These are phyloP conservation scores for Oncorhynchus tshawytscha DNA, from an alignment of 2,113 vertebrate species.

Conservation along the genomic window DNA sequence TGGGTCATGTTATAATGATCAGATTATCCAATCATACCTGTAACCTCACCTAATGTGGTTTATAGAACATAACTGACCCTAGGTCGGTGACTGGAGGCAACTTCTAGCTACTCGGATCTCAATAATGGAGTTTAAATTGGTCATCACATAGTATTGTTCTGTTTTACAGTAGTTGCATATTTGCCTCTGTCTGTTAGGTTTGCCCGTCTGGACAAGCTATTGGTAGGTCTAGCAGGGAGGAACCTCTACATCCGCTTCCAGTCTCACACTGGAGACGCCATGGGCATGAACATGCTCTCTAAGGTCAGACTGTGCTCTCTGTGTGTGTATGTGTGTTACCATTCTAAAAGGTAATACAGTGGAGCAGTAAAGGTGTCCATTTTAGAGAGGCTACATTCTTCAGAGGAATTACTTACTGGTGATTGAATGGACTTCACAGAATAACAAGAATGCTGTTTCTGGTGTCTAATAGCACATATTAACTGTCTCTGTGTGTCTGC, in stretches of 20 bases:
- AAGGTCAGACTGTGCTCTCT: conserved; percentile 77
- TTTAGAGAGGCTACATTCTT: no score
- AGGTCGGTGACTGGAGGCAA: no score
- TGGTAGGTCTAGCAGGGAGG: conserved; percentile 83
- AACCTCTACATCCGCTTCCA: conserved; percentile 95
- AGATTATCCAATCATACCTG: neutral
- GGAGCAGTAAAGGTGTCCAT: neutral
- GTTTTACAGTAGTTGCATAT: neutral
- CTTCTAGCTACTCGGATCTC: no score
- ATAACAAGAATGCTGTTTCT: neutral
- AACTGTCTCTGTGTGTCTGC: conserved; percentile 10
- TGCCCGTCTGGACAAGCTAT: conserved; percentile 88
- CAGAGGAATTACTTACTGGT: no score
- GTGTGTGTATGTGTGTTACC: neutral
- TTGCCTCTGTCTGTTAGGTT: conserved; percentile 73
- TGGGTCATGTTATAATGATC: neutral
- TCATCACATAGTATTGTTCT: no score
- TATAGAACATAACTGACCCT: neutral
- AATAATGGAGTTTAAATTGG: no score
- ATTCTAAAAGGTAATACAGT: neutral
- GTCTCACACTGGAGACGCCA: conserved; percentile 91
- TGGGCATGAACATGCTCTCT: conserved; percentile 99
- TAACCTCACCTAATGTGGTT: neutral
- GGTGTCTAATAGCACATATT: neutral
- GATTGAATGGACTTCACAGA: no score